A percentile compares a stretch with the other conserved stretches of the same genome.
phyloP scores from a whole-genome alignment of 2,113 vertebrate genomes.

The Tenebrosternarchus preto region DNA sequence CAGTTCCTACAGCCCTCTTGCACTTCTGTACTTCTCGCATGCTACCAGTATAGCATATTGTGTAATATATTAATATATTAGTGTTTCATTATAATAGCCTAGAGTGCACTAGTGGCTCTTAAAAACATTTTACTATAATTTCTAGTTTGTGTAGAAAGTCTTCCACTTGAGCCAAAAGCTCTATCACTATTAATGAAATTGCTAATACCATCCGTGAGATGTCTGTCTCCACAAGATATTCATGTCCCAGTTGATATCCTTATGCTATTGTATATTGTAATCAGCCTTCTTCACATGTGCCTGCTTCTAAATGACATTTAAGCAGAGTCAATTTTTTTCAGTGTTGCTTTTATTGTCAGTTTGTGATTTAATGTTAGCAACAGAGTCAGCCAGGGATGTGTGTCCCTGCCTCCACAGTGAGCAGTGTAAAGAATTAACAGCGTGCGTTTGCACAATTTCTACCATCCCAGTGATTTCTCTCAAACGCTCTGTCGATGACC shows the following conservation, averaged over 20 bases:
- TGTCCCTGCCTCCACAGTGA: not conserved
- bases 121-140: not conserved
- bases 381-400: not conserved
- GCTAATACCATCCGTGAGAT: constrained; percentile 7
- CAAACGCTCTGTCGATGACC: not conserved
- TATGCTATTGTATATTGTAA: constrained; percentile 26
- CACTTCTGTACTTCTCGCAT: constrained; percentile 28
- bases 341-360: constrained; percentile 14
- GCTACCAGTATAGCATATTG: constrained; percentile 12
- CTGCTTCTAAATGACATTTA: constrained; percentile 18
- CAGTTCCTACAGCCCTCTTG: no score
- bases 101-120: not conserved
- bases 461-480: not conserved
- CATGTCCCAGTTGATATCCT: constrained; percentile 11
- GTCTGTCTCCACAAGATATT: not conserved
- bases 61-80: no score
- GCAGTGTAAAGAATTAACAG: constrained; percentile 8
- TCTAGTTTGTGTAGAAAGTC: not conserved
- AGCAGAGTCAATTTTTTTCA: constrained; percentile 21
- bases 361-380: constrained; percentile 25
- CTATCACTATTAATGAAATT: not conserved
- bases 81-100: no score
- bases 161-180: not conserved
- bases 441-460: constrained; percentile 17
- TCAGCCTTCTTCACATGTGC: constrained; percentile 17